A percentile compares a stretch with the other conserved stretches of the same genome.
These are phyloP conservation scores for Pithecia hirsuta DNA, from an alignment of 2,797 vertebrate species.

Conservation along the genomic window DNA sequence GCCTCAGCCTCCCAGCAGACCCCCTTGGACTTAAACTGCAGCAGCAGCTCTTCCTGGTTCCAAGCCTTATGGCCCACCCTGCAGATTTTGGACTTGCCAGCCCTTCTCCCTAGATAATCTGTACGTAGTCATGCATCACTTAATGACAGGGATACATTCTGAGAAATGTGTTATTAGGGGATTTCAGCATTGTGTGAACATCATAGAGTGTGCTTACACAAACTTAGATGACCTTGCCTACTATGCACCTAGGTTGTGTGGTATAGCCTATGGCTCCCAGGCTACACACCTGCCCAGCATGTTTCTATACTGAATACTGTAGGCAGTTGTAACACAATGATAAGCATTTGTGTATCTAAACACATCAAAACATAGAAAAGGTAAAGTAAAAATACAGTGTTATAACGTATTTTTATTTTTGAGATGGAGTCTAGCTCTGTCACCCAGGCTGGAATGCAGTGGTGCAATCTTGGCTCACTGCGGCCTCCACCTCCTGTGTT, in stretches of 20 bases:
- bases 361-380: neutral
- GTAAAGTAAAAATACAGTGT: neutral
- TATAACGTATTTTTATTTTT: no score
- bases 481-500: no score
- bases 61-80: neutral
- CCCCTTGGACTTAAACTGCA: neutral
- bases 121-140: neutral
- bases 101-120: neutral
- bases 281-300: neutral
- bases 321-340: neutral
- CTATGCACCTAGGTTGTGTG: neutral
- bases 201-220: neutral
- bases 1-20: accelerated
- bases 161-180: neutral
- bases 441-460: no score
- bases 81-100: neutral
- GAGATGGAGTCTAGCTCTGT: no score
- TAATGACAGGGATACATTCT: neutral
- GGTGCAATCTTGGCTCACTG: no score
- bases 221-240: neutral
- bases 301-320: neutral
- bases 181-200: neutral
- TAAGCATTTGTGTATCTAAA: neutral
- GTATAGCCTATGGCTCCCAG: neutral
- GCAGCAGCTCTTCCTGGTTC: neutral